phyloP scores from a whole-genome alignment of 2,888 invertebrate species.

The Mythimna impura region DNA sequence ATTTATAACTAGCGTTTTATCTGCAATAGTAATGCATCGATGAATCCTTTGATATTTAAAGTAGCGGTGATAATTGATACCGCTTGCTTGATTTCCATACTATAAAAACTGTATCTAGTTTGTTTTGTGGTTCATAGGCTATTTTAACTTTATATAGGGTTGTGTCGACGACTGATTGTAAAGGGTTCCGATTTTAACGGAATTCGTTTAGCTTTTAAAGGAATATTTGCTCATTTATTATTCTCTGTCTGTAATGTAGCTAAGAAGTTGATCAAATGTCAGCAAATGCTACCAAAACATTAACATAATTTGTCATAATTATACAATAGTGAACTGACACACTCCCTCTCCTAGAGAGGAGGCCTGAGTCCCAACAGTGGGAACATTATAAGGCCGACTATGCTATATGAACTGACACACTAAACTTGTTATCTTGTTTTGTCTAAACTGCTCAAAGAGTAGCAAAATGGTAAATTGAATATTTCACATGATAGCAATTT shows the following conservation, averaged over 20 bases:
- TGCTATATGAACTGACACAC: too few relatives aligned
- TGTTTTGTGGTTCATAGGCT: constrained; percentile 46
- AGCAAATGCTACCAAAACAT: not conserved
- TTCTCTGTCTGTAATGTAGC: constrained; percentile 44
- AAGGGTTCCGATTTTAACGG: constrained; percentile 64
- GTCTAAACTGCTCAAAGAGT: too few relatives aligned
- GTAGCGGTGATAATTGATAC: not conserved
- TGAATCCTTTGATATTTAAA: not conserved
- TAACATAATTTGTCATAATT: not conserved
- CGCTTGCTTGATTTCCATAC: not conserved
- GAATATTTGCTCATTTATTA: constrained; percentile 72
- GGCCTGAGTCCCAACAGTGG: too few relatives aligned
- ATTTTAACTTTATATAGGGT: constrained; percentile 58
- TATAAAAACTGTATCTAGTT: constrained; percentile 18
- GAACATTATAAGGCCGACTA: too few relatives aligned
- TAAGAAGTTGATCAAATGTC: not conserved
- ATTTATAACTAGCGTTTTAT: too few relatives aligned
- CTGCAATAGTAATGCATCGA: too few relatives aligned
- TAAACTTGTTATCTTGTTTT: too few relatives aligned
- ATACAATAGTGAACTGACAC: too few relatives aligned
- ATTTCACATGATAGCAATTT: too few relatives aligned
- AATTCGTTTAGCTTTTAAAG: constrained; percentile 62
- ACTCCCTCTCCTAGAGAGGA: too few relatives aligned
- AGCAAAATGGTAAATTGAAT: too few relatives aligned
- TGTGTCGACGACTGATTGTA: constrained; percentile 69